Conservation (phyloP, 2,888 invertebrate species). For the Pammene aurita region DNA sequence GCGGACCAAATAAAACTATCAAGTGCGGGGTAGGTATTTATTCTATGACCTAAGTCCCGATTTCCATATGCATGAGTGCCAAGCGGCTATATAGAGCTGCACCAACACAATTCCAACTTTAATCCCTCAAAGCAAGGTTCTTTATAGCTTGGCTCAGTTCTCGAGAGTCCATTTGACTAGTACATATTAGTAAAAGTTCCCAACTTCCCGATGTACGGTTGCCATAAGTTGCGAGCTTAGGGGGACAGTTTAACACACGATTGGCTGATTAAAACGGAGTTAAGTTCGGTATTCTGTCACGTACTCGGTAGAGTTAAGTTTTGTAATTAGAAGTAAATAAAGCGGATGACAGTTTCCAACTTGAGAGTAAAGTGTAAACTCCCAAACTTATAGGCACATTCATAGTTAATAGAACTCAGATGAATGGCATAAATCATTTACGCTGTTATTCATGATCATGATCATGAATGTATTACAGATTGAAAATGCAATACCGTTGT, state of each 20-base stretch:
- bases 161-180: conserved; percentile 82
- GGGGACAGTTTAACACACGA: conserved; percentile 40
- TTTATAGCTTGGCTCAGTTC: conserved; percentile 63
- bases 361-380: neutral
- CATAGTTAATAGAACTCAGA: neutral
- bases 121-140: conserved; percentile 57
- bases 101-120: conserved; percentile 61
- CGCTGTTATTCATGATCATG: neutral
- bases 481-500: too few relatives aligned
- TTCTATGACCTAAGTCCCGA: conserved; percentile 75
- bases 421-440: neutral
- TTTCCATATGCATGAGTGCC: conserved; percentile 81
- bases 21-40: conserved; percentile 57
- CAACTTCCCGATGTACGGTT: conserved; percentile 63
- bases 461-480: too few relatives aligned
- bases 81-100: conserved; percentile 57
- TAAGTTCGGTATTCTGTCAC: conserved; percentile 25
- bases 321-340: conserved; percentile 27
- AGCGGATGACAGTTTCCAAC: conserved; percentile 9
- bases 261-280: conserved; percentile 38
- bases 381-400: neutral
- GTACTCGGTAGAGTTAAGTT: conserved; percentile 17
- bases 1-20: conserved; percentile 53
- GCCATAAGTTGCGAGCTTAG: conserved; percentile 52
- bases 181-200: conserved; percentile 81